Base-by-base conservation (phyloP, 2,888 invertebrate genomes). In the Heteromurus nitidus region DNA sequence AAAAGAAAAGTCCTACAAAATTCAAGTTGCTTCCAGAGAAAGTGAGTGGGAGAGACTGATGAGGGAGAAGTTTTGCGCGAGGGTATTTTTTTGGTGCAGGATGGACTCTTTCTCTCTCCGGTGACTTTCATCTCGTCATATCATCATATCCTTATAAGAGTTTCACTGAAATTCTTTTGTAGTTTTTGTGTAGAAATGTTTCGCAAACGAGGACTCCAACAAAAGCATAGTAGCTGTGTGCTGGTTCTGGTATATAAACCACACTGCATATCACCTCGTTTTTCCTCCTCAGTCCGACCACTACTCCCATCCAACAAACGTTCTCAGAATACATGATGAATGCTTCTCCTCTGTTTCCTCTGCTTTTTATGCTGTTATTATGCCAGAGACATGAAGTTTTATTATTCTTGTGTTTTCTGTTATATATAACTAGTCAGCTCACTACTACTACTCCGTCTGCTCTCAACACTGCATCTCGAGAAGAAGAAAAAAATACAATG, bases 251-350 rank as follows among this genome's bases (percentile, higher is more conserved):
- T n/a, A 58, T 58, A 13, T 26, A 22, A 44, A 11, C 24, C n/a
- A n/a, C n/a, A n/a, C n/a, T n/a, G n/a, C n/a, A n/a, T 68, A 13
- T 36, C 20, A 18, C 55, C 44, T 76, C 62, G 60, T 60, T 67
- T 65, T 26, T 65, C 60, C 44, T 67, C 36, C 30, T 67, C 47
- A 18, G 30, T 67, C 68, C 50, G 26, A 50, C 68, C 24, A 55
- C 50, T 18, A 22, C 28, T 55, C n/a, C 24, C n/a, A n/a, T 13
- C 60, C 77, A 77, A 77, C 69, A 69, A 75, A 77, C 77, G 69
- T 31, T 50, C 65, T 26, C 47, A 24, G 77, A 77, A 77, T 77
- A 77, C 77, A 62, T 69, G 60, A 77, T 77, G 68, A 67, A 76
- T 74, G 62, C 55, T 20, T 47, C 30, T 50, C 24, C 58, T 44